Evolutionary conservation across 2,797 vertebrate genomes (phyloP), one percentile per base, ranked within the genome.

Genomic region (Anabas testudineus): DNA sequence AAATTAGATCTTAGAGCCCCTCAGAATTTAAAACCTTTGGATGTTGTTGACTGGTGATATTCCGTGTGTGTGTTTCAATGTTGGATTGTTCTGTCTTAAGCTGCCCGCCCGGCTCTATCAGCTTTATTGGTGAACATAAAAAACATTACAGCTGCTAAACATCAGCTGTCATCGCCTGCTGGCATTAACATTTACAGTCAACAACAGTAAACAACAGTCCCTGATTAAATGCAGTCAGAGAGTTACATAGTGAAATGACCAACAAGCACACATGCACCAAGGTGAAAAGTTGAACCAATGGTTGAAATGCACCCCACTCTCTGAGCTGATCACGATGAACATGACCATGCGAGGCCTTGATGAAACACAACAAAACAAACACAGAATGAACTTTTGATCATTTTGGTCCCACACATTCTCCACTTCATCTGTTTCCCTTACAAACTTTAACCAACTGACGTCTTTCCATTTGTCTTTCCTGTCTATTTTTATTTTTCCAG

Each of bases 401-500:
- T 47, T 30, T 3, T 16, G 19, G n/a, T 67, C 53, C 61, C 54
- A 73, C 69, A 76, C 64, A 74, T 9, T 54, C 46, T 65, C 41
- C 10, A 12, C 52, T 47, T 57, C 65, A 37, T 53, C 49, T 19
- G 37, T 51, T 60, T 74, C 52, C 45, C 22, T 58, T 46, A 68
- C 32, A 28, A 54, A 74, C 45, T 66, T 71, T 9, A 58, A 72
- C 55, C 57, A 61, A 79, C 73, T 58, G 69, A 71, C 60, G 3
- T 75, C 58, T 84, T 69, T 81, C 83, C 67, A 71, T 49, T 73
- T 26, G 59, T 49, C 26, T 72, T 45, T 74, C 54, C 37, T 43
- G 48, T 43, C 45, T 67, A 51, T 71, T 67, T 36, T 42, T 21
- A 24, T 54, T 74, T 72, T 68, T 71, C 64, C 53, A 84, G 18